Evolutionary conservation across 2,888 invertebrate species (phyloP), one percentile per base, ranked within the genome.

Genomic region (Teleiodes luculella): DNA sequence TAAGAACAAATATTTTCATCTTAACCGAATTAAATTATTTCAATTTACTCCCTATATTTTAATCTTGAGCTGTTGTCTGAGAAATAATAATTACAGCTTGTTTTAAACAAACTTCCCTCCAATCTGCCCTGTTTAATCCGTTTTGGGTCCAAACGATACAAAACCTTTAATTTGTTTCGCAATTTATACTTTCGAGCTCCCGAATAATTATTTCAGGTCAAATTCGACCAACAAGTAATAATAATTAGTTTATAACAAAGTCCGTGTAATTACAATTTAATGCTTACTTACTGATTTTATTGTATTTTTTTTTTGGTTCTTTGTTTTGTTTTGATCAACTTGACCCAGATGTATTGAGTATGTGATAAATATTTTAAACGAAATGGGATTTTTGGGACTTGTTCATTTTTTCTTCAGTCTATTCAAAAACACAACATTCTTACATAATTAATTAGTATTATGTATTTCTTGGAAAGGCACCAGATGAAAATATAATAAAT

Each of bases 121-220:
- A 24, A 16, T 14, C 2, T 13, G 4, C 45, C 45, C 45, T 20
- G 45, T 13, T 28, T 45, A 45, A 45, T 45, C 45, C 45, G n/a
- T 24, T 45, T 28, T 14, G 28, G 24, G 13, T n/a, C 13, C 24
- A 35, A 24, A 45, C 28, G 45, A 13, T 41, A 41, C 45, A 45
- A 14, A n/a, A 45, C 45, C 45, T 45, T 45, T 45, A 11, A 45
- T 45, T 45, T 45, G 45, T 45, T 45, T 6, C 28, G n/a, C n/a
- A 13, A 43, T 24, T 20, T 13, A 8, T 45, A 45, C n/a, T 28
- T 28, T 28, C 6, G 8, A 18, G 13, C 7, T 1, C 24, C 24
- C 5, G 13, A 45, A 41, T 41, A 24, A 28, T 45, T 28, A 14
- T 20, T 20, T 39, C 4, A 39, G 1, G 10, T 18, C 16, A 16